A percentile compares a stretch with the other conserved stretches of the same genome.
Evolutionary conservation across 2,113 vertebrate species (phyloP).

Genomic region (Oenanthe oenanthe): DNA sequence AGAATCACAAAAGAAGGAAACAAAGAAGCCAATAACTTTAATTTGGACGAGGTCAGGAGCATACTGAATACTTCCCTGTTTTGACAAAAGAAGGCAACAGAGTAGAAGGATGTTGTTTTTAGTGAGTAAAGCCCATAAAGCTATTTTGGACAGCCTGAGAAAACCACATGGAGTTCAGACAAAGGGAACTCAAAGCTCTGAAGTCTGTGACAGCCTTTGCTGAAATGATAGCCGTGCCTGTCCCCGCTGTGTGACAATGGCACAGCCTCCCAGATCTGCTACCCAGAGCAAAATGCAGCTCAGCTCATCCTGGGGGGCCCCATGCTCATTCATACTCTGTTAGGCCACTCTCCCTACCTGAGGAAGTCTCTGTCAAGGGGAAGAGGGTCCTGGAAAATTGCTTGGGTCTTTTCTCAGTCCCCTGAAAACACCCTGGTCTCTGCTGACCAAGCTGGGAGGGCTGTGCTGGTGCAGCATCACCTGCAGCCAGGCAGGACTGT

Average conservation of each 20-base stretch:
- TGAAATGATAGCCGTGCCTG: neutral
- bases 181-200: neutral
- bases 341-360: rapidly evolving
- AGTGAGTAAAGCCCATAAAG: neutral
- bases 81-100: neutral
- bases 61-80: neutral
- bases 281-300: neutral
- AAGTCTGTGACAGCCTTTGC: neutral
- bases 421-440: neutral
- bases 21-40: neutral
- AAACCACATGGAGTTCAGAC: neutral
- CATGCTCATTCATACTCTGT: neutral
- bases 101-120: neutral
- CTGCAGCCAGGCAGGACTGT: neutral
- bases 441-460: neutral
- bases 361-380: neutral
- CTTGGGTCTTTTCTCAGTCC: neutral
- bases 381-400: neutral
- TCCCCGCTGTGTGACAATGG: rapidly evolving
- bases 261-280: neutral
- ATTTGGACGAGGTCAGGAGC: neutral
- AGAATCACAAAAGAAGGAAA: constrained; percentile 41
- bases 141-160: neutral
- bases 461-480: rapidly evolving
- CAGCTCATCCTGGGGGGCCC: neutral